Percentiles rank a stretch among this genome's conserved stretches.
phyloP scores from a whole-genome alignment of 1,140 invertebrate genomes.

The Macrotrachela quadricornifera region DNA sequence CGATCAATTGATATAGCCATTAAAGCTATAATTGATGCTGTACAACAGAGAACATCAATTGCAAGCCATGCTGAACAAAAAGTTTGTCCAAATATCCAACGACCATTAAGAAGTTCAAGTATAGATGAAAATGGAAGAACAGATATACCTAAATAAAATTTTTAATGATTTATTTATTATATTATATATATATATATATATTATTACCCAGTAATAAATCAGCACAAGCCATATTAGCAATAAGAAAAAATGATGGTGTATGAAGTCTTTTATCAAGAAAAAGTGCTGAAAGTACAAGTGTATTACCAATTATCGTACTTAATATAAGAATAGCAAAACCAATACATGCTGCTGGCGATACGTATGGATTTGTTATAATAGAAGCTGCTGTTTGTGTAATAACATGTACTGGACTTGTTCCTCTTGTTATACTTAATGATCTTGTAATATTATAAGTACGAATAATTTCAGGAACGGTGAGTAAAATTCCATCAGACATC shows the following conservation, averaged over 20 bases:
- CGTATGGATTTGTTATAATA: too few species aligned
- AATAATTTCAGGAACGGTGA: too few species aligned
- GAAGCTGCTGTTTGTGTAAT: too few species aligned
- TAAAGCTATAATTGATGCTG: conserved; percentile 87
- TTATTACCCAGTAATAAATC: conserved; percentile 15
- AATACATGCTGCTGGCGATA: too few species aligned
- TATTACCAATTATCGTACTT: conserved; percentile 36
- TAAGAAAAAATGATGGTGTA: conserved; percentile 26
- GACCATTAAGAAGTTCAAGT: conserved; percentile 23
- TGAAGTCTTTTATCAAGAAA: conserved; percentile 34
- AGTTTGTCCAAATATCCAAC: conserved; percentile 75
- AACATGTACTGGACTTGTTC: too few species aligned
- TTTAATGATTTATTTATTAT: too few species aligned
- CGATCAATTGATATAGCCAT: conserved; percentile 90
- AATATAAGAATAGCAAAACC: too few species aligned
- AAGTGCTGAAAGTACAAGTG: conserved; percentile 38
- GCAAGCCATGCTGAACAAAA: conserved; percentile 97
- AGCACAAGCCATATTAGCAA: conserved; percentile 22
- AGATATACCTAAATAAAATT: conserved; percentile 20
- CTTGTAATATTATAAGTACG: too few species aligned
- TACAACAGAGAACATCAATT: conserved; percentile 95
- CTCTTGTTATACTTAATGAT: too few species aligned
- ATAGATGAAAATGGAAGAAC: conserved; percentile 44
- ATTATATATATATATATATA: too few species aligned
- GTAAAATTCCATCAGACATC: too few species aligned